Evolutionary conservation across 2,888 invertebrate genomes (phyloP).

Genomic region (Drosophila infuscata): DNA sequence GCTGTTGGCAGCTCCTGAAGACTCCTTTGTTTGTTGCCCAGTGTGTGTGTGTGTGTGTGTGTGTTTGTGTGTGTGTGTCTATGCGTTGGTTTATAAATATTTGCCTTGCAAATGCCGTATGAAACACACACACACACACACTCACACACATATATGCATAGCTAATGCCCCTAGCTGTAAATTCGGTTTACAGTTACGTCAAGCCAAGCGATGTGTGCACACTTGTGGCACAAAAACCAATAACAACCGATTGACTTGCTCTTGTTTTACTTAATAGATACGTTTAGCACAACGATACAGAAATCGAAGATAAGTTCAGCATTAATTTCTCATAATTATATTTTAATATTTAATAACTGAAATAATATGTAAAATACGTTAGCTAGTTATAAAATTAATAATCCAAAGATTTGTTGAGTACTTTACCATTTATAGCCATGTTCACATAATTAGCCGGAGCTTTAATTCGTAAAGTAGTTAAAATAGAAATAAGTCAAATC

Average conservation of each 20-base stretch:
- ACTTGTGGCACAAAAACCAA: conserved; percentile 24
- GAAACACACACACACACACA: conserved; percentile 15
- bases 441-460: neutral
- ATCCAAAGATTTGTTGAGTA: neutral
- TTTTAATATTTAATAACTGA: neutral
- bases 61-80: conserved; percentile 19
- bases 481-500: neutral
- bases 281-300: neutral
- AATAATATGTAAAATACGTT: neutral
- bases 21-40: conserved; percentile 32
- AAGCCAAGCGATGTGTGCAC: conserved; percentile 29
- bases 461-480: neutral
- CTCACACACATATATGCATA: neutral
- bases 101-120: conserved; percentile 68
- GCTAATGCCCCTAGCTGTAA: conserved; percentile 25
- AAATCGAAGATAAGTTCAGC: conserved; percentile 6
- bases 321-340: neutral
- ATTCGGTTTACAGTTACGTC: conserved; percentile 15
- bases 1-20: conserved; percentile 66
- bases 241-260: conserved; percentile 20
- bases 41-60: conserved; percentile 2
- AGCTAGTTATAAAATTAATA: neutral
- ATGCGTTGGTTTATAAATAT: conserved; percentile 73
- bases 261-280: conserved; percentile 16
- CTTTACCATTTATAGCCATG: neutral